Base-by-base conservation (phyloP, 2,888 invertebrate genomes). In the Chrysina gloriosa region DNA sequence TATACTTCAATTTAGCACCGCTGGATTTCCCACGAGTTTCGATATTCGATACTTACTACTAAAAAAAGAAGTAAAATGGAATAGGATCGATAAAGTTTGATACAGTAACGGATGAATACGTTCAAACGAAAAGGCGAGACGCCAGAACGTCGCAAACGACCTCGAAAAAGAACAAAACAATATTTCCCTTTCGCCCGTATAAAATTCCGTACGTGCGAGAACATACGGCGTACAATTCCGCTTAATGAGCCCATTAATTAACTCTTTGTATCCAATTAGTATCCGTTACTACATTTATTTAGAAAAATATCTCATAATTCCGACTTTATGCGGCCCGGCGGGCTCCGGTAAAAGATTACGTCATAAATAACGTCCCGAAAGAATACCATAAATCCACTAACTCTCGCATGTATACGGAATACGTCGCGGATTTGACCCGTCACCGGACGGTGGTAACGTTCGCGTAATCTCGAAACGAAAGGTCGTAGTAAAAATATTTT, bases 161-260 rank as follows among this genome's bases (percentile, higher is more conserved):
- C 19, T 9, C 21, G n/a, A 19, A 6, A 7, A n/a, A 11, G 14
- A 36, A 36, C 19, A 16, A 50, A 42, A 52, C 42, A 52, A 65
- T 65, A 29, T 39, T 42, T 19, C 11, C 21, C 6, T 11, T 66
- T 31, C 31, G 5, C 34, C n/a, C 56, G 23, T 45, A 58, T 56
- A 54, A 66, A 9, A 56, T 54, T 56, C 42, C 47, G 27, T 34
- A 27, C 42, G 11, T 56, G 29, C 31, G 47, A 47, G 65, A 58
- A 54, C 31, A 34, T 58, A 58, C 29, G n/a, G 27, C n/a, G 47
- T 39, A 63, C 67, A 67, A 67, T 52, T 50, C 52, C 14, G 31
- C 65, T 65, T 72, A 72, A 72, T 72, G 69, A 72, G 68, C 63
- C 67, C 66, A 72, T 72, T 72, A 72, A 71, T 72, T 72, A 72